Conservation (phyloP, 2,113 vertebrate genomes). For the Tragulus kanchil region DNA sequence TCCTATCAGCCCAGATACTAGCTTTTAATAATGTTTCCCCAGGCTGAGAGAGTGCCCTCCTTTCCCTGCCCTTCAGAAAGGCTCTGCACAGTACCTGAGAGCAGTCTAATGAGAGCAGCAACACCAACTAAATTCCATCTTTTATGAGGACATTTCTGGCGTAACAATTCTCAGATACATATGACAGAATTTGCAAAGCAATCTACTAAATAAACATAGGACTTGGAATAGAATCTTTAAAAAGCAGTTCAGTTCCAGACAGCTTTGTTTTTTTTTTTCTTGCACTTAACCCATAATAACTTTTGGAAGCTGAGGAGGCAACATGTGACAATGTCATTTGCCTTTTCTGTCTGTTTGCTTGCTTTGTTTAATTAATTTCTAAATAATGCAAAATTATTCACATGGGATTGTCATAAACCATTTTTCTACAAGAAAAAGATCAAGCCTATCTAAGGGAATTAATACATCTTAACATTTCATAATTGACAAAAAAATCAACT, state of each 20-base stretch:
- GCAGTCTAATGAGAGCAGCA: not conserved
- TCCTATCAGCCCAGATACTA: slow-evolving; percentile 59
- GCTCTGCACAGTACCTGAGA: slow-evolving; percentile 56
- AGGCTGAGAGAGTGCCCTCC: slow-evolving; percentile 40
- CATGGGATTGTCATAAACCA: slow-evolving; percentile 41
- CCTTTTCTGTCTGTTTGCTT: not conserved
- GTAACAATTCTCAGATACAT: not conserved
- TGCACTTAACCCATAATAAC: not conserved
- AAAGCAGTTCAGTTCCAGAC: not conserved
- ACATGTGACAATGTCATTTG: not conserved
- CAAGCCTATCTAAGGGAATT: not conserved
- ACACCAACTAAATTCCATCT: not conserved
- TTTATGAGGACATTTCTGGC: not conserved
- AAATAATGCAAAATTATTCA: slow-evolving; percentile 26
- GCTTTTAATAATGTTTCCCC: slow-evolving; percentile 43
- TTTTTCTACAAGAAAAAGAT: slow-evolving; percentile 50
- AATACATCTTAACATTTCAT: not conserved
- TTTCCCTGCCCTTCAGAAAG: slow-evolving; percentile 39
- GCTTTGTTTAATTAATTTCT: slow-evolving; percentile 62
- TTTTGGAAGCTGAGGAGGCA: not conserved
- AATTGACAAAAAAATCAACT: not conserved
- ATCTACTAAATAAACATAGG: not conserved
- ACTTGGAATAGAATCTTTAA: not conserved
- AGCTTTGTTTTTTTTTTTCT: not conserved
- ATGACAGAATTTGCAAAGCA: not conserved